These are phyloP conservation scores for Fregetta grallaria DNA, from an alignment of 2,113 vertebrate species.

Conservation along the genomic window DNA sequence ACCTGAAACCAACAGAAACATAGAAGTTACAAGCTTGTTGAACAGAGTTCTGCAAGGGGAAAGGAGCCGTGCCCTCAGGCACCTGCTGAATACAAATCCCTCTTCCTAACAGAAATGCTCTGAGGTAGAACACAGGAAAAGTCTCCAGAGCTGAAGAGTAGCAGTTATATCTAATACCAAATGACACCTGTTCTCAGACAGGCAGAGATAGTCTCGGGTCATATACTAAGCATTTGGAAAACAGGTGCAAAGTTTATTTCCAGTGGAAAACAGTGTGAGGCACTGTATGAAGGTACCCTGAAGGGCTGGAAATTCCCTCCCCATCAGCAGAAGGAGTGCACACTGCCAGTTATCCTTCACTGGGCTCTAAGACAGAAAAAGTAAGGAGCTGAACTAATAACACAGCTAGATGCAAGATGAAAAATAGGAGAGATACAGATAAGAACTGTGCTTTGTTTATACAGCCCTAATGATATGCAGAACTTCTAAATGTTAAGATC, in stretches of 20 bases:
- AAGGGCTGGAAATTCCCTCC: background rate
- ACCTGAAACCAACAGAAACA: slow-evolving; percentile 75
- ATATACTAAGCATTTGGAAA: background rate
- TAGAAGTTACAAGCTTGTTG: slow-evolving; percentile 5
- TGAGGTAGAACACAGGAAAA: background rate
- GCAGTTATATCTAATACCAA: background rate
- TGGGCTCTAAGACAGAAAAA: background rate
- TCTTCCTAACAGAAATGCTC: background rate
- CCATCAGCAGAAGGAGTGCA: background rate
- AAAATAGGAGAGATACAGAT: background rate
- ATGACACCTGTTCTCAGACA: background rate
- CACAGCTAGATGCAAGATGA: background rate
- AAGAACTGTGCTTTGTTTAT: background rate
- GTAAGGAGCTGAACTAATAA: background rate
- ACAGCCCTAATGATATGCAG: background rate
- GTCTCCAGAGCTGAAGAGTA: background rate
- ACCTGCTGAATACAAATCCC: background rate
- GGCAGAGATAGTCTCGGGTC: background rate
- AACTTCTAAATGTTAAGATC: background rate
- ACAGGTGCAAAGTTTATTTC: background rate
- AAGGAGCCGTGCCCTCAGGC: background rate
- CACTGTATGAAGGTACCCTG: background rate
- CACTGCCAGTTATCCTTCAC: background rate
- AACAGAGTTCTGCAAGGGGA: background rate
- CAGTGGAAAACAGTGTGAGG: background rate